Evolutionary conservation across 2,113 vertebrate genomes (phyloP).

Genomic region (Cebus imitator): DNA sequence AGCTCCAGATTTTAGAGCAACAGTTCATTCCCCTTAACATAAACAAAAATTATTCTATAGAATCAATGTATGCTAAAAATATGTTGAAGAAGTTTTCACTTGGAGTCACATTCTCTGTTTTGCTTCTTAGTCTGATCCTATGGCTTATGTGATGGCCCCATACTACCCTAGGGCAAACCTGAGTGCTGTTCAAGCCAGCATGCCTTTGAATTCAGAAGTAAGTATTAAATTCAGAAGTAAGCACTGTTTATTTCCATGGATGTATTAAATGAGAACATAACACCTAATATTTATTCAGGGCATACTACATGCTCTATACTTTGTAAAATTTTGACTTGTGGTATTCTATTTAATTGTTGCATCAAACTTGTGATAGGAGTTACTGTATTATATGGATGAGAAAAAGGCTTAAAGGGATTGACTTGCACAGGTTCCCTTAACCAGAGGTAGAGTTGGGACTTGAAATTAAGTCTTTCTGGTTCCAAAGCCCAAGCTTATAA

Average conservation of each 20-base stretch:
- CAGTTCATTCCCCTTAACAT: conserved; percentile 27
- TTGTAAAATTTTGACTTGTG: neutral
- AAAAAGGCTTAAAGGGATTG: conserved; percentile 29
- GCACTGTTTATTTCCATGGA: neutral
- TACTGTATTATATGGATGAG: neutral
- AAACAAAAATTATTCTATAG: neutral
- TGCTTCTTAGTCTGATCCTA: conserved; percentile 85
- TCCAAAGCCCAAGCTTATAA: neutral
- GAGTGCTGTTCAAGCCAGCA: conserved; percentile 80
- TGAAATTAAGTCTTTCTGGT: conserved; percentile 18
- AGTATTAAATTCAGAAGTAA: conserved; percentile 70
- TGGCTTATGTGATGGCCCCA: conserved; percentile 89
- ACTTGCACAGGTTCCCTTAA: neutral
- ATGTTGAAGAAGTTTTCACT: conserved; percentile 29
- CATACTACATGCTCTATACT: neutral
- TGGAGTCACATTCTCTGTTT: conserved; percentile 37
- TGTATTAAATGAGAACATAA: conserved; percentile 29
- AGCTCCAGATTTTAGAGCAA: conserved; percentile 9
- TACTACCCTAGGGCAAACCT: conserved; percentile 86
- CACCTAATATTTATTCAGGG: neutral
- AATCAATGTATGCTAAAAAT: conserved; percentile 29
- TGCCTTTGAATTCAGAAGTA: conserved; percentile 84
- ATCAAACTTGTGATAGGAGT: neutral
- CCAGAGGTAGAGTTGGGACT: neutral
- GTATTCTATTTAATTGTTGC: neutral